phyloP scores from a whole-genome alignment of 2,888 invertebrate species.

The Dasysyrphus tricinctus region DNA sequence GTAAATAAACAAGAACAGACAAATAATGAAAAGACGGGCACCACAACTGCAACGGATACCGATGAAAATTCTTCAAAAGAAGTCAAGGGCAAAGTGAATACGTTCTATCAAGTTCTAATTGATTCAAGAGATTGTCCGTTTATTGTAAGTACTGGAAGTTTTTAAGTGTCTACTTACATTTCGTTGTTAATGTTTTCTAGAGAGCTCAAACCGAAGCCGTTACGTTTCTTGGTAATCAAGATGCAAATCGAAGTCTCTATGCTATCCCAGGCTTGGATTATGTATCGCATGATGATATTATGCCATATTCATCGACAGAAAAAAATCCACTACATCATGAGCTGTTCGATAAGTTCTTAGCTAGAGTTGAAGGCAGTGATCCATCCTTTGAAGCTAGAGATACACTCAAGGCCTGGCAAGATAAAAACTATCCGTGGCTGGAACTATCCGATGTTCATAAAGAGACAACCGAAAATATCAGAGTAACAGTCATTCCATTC shows the following conservation, averaged over 20 bases:
- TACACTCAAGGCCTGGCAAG: conserved; percentile 97
- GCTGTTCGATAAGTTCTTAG: conserved; percentile 97
- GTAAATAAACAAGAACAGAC: conserved; percentile 11
- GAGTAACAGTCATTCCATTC: conserved; percentile 99
- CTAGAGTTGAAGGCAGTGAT: conserved; percentile 90
- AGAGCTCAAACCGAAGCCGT: conserved; percentile 99
- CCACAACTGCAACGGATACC: background rate
- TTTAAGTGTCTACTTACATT: conserved; percentile 2
- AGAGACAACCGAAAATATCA: conserved; percentile 95
- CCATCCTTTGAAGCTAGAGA: conserved; percentile 95
- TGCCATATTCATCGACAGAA: conserved; percentile 96
- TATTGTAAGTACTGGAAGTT: conserved; percentile 84
- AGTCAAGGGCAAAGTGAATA: conserved; percentile 95
- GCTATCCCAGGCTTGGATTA: conserved; percentile 99
- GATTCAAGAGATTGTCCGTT: conserved; percentile 98
- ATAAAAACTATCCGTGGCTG: conserved; percentile 98
- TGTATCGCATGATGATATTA: conserved; percentile 98
- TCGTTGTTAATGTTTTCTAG: conserved; percentile 81
- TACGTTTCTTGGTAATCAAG: conserved; percentile 97
- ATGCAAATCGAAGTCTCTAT: conserved; percentile 96
- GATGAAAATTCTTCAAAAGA: conserved; percentile 88
- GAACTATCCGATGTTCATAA: conserved; percentile 98
- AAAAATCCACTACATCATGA: conserved; percentile 95
- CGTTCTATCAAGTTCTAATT: conserved; percentile 98
- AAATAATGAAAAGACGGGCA: conserved; percentile 18